Evolutionary conservation across 2,888 invertebrate genomes (phyloP).

Genomic region (Nomada hirtipes): DNA sequence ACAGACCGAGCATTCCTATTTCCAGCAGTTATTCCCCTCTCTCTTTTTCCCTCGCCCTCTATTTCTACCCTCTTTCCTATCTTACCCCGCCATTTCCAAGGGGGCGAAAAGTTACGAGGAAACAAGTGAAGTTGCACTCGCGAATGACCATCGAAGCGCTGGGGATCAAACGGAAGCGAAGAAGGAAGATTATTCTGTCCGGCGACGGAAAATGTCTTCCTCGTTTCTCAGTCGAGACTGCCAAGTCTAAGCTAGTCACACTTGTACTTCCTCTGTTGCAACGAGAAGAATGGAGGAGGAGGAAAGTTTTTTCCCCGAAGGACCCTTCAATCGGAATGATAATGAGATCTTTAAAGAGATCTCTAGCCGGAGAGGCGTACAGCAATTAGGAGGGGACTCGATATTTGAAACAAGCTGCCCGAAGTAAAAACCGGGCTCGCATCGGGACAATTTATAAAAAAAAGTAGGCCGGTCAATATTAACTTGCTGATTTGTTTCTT

Average conservation of each 20-base stretch:
- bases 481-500: conserved; percentile 54
- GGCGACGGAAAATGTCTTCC: too few relatives aligned
- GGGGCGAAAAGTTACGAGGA: conserved; percentile 7
- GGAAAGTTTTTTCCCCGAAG: not conserved
- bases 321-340: conserved; percentile 27
- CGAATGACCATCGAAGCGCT: not conserved
- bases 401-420: conserved; percentile 36
- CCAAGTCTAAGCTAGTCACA: not conserved
- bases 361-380: conserved; percentile 25
- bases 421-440: conserved; percentile 22
- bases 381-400: conserved; percentile 47
- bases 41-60: not conserved
- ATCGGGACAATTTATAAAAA: conserved; percentile 26
- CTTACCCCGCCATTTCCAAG: too few relatives aligned
- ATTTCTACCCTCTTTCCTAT: too few relatives aligned
- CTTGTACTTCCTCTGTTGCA: not conserved
- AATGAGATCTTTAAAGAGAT: conserved; percentile 36
- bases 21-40: not conserved
- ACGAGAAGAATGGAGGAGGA: not conserved
- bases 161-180: not conserved
- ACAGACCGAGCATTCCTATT: conserved; percentile 23
- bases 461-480: conserved; percentile 58
- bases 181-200: not conserved
- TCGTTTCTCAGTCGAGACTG: too few relatives aligned
- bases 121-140: conserved; percentile 18